Conservation (phyloP, 2,797 vertebrate species). For the Manis pentadactyla region DNA sequence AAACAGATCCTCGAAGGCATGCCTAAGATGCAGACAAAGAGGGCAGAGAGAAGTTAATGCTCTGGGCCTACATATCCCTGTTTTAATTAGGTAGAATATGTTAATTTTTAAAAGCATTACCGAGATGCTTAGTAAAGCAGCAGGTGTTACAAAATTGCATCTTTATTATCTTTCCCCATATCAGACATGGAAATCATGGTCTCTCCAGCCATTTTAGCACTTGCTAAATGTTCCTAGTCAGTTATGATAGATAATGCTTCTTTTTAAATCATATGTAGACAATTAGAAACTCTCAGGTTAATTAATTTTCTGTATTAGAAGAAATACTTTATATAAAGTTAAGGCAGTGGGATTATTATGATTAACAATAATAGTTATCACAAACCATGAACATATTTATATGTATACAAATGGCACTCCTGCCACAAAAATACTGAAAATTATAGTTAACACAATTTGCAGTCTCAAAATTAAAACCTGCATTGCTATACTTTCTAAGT, state of each 20-base stretch:
- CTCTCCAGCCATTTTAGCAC: background rate
- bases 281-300: constrained; percentile 60
- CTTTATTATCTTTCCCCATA: constrained; percentile 22
- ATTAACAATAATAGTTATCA: constrained; percentile 6
- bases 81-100: constrained; percentile 54
- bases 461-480: background rate
- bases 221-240: constrained; percentile 38
- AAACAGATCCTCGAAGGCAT: background rate
- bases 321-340: background rate
- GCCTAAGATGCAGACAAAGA: background rate
- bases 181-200: background rate
- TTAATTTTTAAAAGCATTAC: constrained; percentile 31
- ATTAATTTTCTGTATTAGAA: constrained; percentile 62
- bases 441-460: background rate
- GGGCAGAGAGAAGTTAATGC: background rate
- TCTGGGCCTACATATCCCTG: background rate
- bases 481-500: background rate
- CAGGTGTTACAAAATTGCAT: constrained; percentile 56
- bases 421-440: background rate
- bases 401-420: background rate
- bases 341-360: constrained; percentile 16
- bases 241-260: constrained; percentile 11
- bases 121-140: constrained; percentile 17
- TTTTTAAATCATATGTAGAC: constrained; percentile 33
- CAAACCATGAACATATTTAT: background rate